A percentile compares a stretch with the other conserved stretches of the same genome.
Conservation (phyloP, 2,797 vertebrate species). For the Lagorchestes hirsutus region DNA sequence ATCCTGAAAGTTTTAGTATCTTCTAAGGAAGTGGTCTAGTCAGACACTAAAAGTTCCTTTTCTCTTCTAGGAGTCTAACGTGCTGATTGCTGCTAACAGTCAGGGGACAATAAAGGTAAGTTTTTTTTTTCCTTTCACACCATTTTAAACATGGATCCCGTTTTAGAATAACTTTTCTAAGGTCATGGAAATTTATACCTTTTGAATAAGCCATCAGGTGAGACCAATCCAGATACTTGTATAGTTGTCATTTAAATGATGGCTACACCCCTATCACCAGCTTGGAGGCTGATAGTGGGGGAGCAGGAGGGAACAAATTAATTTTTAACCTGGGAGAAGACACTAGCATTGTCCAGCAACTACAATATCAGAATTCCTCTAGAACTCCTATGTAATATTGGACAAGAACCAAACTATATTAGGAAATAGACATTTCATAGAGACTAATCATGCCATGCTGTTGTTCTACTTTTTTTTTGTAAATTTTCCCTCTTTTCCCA, state of each 20-base stretch:
- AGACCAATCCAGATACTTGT: conserved; percentile 50
- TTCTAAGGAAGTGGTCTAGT: fast-evolving
- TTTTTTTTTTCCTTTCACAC: conserved; percentile 36
- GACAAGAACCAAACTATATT: background rate
- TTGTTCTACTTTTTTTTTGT: background rate
- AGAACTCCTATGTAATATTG: background rate
- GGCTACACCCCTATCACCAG: conserved; percentile 41
- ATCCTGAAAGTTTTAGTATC: background rate
- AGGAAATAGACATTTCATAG: background rate
- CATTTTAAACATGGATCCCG: conserved; percentile 69
- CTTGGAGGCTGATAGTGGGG: fast-evolving
- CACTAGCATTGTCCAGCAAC: background rate
- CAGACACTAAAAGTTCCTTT: conserved; percentile 74
- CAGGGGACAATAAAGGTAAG: conserved; percentile 99
- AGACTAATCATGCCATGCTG: background rate
- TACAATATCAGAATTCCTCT: background rate
- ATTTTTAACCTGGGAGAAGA: background rate
- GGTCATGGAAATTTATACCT: conserved; percentile 57
- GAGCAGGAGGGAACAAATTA: background rate
- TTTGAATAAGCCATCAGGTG: conserved; percentile 62
- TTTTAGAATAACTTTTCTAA: conserved; percentile 55
- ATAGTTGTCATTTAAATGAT: conserved; percentile 60
- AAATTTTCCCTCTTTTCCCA: conserved; percentile 23
- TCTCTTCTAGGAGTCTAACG: conserved; percentile 95
- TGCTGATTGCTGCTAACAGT: conserved; percentile 99